Conservation (phyloP, 2,113 vertebrate species). For the Emydura subglobosa region DNA sequence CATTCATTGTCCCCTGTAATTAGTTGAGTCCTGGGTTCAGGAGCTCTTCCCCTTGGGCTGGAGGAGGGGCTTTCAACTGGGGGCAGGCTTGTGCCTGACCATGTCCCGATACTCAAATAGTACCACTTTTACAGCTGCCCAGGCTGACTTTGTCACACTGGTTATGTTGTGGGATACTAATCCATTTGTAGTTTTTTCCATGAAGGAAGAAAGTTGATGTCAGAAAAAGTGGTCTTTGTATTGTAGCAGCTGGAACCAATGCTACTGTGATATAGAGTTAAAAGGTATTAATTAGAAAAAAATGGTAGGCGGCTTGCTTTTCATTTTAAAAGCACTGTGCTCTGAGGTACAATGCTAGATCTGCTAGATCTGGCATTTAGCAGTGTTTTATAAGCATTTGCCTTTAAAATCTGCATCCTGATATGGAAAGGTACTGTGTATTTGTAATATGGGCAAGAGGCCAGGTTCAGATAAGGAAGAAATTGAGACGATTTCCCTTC, state of each 20-base stretch:
- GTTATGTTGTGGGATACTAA: neutral
- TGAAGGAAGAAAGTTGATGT: neutral
- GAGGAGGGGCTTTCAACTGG: too few species aligned
- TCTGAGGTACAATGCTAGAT: neutral
- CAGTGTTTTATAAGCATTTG: neutral
- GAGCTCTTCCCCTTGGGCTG: too few species aligned
- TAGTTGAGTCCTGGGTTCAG: too few species aligned
- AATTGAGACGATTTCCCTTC: neutral
- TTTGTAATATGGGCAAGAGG: neutral
- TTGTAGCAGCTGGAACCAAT: conserved; percentile 1
- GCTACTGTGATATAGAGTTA: neutral
- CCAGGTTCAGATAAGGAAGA: neutral
- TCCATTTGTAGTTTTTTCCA: neutral
- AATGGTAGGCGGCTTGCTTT: neutral
- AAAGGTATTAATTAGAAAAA: neutral
- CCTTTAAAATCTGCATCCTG: neutral
- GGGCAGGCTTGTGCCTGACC: too few species aligned
- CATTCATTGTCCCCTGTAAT: too few species aligned
- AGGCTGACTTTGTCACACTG: neutral
- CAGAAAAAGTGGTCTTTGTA: neutral
- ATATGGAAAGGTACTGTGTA: neutral
- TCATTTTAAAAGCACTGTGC: neutral
- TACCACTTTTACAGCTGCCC: too few species aligned
- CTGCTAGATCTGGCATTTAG: neutral
- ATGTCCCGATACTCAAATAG: too few species aligned